Evolutionary conservation across 1,140 invertebrate genomes (phyloP).

Genomic region (Scylla paramamosain): DNA sequence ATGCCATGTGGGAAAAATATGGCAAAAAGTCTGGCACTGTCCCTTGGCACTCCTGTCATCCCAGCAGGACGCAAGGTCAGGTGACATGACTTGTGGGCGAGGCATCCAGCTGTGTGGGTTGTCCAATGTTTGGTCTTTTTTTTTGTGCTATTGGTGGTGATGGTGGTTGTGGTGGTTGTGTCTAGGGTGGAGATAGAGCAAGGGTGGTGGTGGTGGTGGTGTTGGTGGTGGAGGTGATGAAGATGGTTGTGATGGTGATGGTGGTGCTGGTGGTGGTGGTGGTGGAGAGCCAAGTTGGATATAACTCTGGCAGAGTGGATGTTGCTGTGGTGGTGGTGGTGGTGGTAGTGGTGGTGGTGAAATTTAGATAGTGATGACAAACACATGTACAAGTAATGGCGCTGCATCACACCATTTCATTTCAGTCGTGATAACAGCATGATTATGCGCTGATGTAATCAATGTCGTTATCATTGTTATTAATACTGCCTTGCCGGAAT

Average conservation of each 20-base stretch:
- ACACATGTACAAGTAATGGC: too few species aligned
- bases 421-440: too few species aligned
- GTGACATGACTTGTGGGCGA: neutral
- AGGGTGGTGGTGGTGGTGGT: neutral
- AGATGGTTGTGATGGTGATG: neutral
- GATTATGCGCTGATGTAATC: too few species aligned
- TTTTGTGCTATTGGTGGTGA: neutral
- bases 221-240: neutral
- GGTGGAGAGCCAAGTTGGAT: neutral
- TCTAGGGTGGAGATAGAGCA: neutral
- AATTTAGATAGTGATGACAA: too few species aligned
- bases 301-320: neutral
- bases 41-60: neutral
- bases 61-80: neutral
- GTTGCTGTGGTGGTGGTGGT: slow-evolving; percentile 8
- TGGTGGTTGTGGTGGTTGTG: neutral
- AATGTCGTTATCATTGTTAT: too few species aligned
- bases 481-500: too few species aligned
- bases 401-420: too few species aligned
- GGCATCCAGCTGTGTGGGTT: neutral
- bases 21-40: neutral
- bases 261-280: neutral
- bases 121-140: neutral
- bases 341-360: too few species aligned
- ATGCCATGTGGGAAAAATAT: too few species aligned